Base-by-base conservation (phyloP, 2,113 vertebrate species). In the Callithrix jacchus region DNA sequence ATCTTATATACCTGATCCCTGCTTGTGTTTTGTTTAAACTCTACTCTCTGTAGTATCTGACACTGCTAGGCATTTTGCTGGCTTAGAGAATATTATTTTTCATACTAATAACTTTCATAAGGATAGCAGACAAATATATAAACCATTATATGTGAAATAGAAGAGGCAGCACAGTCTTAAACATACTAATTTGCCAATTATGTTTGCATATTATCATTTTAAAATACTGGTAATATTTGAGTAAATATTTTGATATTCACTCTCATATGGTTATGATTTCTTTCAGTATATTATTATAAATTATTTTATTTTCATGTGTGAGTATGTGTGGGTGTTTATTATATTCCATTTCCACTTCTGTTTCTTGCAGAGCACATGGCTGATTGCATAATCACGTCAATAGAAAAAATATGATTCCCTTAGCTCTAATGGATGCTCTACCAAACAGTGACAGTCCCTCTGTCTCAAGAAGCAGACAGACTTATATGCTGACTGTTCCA, bases 31-130 rank as follows among this genome's bases (percentile, higher is more conserved):
- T 91, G 32, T 92, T 42, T 66, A 79, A 74, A 71, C 25, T 90
- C 9, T 82, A 2, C 0, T 9, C 45, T 21, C 21, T 58, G 49
- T 84, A 71, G 71, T 54, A 87, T 80, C 61, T 91, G 61, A 90
- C 17, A 94, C 79, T 58, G 30, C 56, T 66, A 79, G 71, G 25
- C 9, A 42, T 87, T 92, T 94, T 84, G 12, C 40, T 93, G 61
- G 18, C 64, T 85, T 88, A 91, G 17, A 52, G 20, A 61, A 91
- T 91, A 83, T 37, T 52, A 87, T 49, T 92, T 92, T 92, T 52
- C 18, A 83, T 23, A 47, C 45, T 73, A 87, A 64, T 42, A 45
- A 87, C 45, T 58, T 81, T 54, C 68, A 23, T 88, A 58, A 90
- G 52, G 25, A 64, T 66, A 82, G 73, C 42, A 87, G 42, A 89